Percentiles rank a stretch among this genome's conserved stretches.
These are phyloP conservation scores for Macrotis lagotis DNA, from an alignment of 2,113 vertebrate species.

Conservation along the genomic window DNA sequence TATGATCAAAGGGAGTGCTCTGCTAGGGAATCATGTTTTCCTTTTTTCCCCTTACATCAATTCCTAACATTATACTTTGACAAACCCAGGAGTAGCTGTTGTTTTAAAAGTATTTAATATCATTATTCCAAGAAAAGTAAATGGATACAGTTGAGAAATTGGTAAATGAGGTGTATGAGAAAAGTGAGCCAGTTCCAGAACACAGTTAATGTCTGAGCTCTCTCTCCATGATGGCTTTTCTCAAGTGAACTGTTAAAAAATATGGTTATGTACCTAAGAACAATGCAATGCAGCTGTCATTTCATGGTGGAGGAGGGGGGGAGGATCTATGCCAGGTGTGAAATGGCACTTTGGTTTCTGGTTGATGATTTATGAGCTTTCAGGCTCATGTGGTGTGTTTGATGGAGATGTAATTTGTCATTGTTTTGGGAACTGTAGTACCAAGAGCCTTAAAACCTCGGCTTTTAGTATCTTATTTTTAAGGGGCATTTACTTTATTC, in stretches of 20 bases:
- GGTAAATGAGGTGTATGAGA: background rate
- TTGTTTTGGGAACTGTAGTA: constrained; percentile 46
- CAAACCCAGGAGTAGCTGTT: background rate
- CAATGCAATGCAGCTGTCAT: constrained; percentile 57
- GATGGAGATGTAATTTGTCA: constrained; percentile 62
- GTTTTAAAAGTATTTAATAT: background rate
- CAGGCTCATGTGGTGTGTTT: constrained; percentile 52
- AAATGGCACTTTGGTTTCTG: constrained; percentile 34
- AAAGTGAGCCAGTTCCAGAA: constrained; percentile 1
- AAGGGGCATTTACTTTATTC: constrained; percentile 39
- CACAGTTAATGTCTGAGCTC: background rate
- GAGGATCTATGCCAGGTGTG: constrained; percentile 30
- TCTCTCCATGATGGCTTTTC: constrained; percentile 6
- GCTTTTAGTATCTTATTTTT: constrained; percentile 29
- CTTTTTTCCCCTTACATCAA: background rate
- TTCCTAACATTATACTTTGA: constrained; percentile 15
- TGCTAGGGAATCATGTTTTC: constrained; percentile 30
- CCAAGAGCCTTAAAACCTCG: constrained; percentile 43
- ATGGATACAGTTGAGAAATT: background rate
- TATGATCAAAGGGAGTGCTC: background rate
- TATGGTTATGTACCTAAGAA: background rate
- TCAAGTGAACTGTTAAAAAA: constrained; percentile 12
- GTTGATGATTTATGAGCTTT: constrained; percentile 60
- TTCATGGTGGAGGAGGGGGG: background rate
- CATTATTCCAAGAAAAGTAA: constrained; percentile 16